Percentiles rank a stretch among this genome's conserved stretches.
Evolutionary conservation across 1,140 invertebrate genomes (phyloP).

Genomic region (Spodoptera frugiperda): DNA sequence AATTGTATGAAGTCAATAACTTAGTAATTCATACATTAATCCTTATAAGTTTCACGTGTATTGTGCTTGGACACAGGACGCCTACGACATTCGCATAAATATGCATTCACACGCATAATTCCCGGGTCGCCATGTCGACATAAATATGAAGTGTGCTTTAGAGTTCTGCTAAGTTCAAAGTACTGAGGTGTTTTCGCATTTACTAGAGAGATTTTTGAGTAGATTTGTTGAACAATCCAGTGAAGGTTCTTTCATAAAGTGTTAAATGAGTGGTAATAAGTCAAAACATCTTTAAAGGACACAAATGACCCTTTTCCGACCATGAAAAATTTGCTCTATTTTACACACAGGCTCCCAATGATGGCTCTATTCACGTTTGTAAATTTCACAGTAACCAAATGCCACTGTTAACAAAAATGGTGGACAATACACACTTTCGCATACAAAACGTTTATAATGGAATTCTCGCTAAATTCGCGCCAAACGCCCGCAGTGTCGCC

Average conservation of each 20-base stretch:
- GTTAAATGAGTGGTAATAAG: too few relatives aligned
- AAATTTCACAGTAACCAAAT: constrained; percentile 38
- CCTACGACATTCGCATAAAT: constrained; percentile 32
- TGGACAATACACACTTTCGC: constrained; percentile 36
- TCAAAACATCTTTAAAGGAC: too few relatives aligned
- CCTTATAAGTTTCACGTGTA: constrained; percentile 35
- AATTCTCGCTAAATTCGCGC: constrained; percentile 76
- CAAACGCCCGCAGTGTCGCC: constrained; percentile 78
- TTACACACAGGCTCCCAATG: constrained; percentile 1
- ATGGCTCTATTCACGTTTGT: constrained; percentile 43
- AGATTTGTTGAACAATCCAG: too few relatives aligned
- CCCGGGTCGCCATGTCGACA: constrained; percentile 23
- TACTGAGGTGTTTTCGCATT: not conserved
- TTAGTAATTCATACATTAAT: constrained; percentile 41
- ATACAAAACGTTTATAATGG: constrained; percentile 42
- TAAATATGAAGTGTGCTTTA: constrained; percentile 4
- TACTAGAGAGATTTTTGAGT: not conserved
- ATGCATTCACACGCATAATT: constrained; percentile 37
- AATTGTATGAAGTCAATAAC: constrained; percentile 23
- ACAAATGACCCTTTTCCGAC: not conserved
- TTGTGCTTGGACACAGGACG: constrained; percentile 8
- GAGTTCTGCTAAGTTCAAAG: not conserved
- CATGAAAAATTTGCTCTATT: constrained; percentile 31
- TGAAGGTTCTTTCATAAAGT: too few relatives aligned
- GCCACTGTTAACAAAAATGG: constrained; percentile 43